These are phyloP conservation scores for Propithecus coquereli DNA, from an alignment of 2,113 vertebrate genomes.

Conservation along the genomic window DNA sequence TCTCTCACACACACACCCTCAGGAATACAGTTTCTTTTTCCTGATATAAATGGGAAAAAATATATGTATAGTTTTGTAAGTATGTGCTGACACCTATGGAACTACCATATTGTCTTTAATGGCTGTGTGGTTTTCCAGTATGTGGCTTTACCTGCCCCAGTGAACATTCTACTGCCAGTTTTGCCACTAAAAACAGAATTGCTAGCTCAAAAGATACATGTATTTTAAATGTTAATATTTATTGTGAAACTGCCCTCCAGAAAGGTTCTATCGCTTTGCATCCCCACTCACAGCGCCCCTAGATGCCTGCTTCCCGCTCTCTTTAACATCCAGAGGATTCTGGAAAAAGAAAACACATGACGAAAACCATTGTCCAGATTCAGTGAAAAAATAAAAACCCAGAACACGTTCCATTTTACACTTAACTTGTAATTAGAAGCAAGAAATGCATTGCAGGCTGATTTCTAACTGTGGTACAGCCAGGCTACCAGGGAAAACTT, in stretches of 20 bases:
- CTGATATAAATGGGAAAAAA: not conserved
- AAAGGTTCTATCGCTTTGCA: not conserved
- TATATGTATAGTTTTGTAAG: not conserved
- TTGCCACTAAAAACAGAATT: not conserved
- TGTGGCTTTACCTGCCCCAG: not conserved
- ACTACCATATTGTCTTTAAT: accelerated
- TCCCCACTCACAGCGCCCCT: not conserved
- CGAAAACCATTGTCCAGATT: not conserved
- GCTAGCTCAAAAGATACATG: not conserved
- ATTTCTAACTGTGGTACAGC: not conserved
- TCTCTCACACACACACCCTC: not conserved
- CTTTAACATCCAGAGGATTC: not conserved
- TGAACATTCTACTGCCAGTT: too few species aligned
- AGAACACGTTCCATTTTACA: not conserved
- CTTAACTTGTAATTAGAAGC: not conserved
- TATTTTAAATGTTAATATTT: not conserved
- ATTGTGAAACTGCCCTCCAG: not conserved
- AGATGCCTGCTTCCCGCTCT: not conserved
- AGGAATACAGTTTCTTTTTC: not conserved
- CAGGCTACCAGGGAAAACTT: not conserved
- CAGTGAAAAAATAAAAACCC: not conserved
- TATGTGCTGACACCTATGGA: not conserved
- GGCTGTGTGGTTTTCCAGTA: not conserved
- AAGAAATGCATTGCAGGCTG: not conserved
- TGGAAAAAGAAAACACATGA: not conserved